These are phyloP conservation scores for Drosophila suboccidentalis DNA, from an alignment of 2,888 invertebrate species.

Conservation along the genomic window DNA sequence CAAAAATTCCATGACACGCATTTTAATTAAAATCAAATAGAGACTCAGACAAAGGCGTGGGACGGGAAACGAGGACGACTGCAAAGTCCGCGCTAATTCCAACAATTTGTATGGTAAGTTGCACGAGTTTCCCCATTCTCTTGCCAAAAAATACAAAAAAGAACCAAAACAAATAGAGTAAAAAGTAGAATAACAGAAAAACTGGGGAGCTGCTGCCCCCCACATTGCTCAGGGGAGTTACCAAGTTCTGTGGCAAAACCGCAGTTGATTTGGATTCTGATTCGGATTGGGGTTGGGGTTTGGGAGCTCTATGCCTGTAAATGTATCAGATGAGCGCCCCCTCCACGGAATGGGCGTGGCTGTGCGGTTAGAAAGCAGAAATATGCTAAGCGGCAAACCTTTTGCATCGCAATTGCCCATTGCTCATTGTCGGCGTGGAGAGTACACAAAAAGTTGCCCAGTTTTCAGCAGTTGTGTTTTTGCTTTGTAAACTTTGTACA, in stretches of 20 bases:
- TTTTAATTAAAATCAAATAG: constrained; percentile 80
- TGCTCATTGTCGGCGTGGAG: constrained; percentile 59
- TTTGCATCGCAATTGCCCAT: constrained; percentile 75
- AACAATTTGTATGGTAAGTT: constrained; percentile 69
- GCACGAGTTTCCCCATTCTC: constrained; percentile 38
- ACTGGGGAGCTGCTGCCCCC: constrained; percentile 25
- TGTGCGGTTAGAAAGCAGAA: constrained; percentile 71
- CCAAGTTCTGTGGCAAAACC: constrained; percentile 10
- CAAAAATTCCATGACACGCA: constrained; percentile 74
- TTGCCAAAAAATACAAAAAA: constrained; percentile 20
- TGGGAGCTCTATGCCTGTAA: constrained; percentile 46
- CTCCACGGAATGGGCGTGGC: constrained; percentile 31
- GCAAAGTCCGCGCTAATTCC: constrained; percentile 62
- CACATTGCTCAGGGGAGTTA: constrained; percentile 40
- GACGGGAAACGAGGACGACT: constrained; percentile 7
- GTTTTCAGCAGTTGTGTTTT: constrained; percentile 33
- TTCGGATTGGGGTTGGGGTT: constrained; percentile 27
- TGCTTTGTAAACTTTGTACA: constrained; percentile 46
- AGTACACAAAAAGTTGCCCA: constrained; percentile 37
- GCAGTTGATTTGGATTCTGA: constrained; percentile 31
- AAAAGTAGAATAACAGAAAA: constrained; percentile 13
- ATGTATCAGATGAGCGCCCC: constrained; percentile 62
- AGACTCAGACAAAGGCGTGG: constrained; percentile 35
- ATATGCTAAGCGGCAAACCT: constrained; percentile 71
- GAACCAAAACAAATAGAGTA: constrained; percentile 6